Evolutionary conservation across 2,113 vertebrate species (phyloP).

Genomic region (Anguilla rostrata): DNA sequence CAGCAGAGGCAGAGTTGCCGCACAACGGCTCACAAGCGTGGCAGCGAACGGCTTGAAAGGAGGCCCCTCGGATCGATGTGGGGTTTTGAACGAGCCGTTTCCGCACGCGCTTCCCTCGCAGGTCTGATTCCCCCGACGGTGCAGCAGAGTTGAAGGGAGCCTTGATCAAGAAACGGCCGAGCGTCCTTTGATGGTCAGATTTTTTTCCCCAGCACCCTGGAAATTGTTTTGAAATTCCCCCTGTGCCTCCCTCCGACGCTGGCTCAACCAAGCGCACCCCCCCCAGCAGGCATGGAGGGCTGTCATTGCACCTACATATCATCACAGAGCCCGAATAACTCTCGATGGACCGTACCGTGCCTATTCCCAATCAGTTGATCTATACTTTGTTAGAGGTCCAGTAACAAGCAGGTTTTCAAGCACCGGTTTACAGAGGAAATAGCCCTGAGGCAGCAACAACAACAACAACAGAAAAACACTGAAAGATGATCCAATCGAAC

Average conservation of each 20-base stretch:
- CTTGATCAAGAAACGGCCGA: background rate
- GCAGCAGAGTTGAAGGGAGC: conserved; percentile 15
- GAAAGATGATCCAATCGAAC: no score
- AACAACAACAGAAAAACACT: no score
- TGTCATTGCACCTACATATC: no score
- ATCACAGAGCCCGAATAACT: background rate
- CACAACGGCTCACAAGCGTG: conserved; percentile 14
- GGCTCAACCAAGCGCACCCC: background rate
- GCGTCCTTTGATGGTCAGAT: background rate
- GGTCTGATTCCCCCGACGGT: conserved; percentile 40
- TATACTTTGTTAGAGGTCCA: no score
- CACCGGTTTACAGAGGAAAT: no score
- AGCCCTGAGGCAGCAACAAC: no score
- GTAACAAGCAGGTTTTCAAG: no score
- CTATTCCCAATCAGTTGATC: background rate
- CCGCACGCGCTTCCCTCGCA: background rate
- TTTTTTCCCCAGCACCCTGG: background rate
- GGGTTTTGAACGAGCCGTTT: conserved; percentile 36
- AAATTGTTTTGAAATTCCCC: background rate
- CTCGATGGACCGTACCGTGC: background rate
- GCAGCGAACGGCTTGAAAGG: conserved; percentile 41
- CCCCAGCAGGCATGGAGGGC: background rate
- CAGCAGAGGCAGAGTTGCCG: background rate
- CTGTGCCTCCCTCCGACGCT: background rate
- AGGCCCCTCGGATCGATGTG: conserved; percentile 44